phyloP scores from a whole-genome alignment of 2,797 vertebrate species.

The Chanos chanos region DNA sequence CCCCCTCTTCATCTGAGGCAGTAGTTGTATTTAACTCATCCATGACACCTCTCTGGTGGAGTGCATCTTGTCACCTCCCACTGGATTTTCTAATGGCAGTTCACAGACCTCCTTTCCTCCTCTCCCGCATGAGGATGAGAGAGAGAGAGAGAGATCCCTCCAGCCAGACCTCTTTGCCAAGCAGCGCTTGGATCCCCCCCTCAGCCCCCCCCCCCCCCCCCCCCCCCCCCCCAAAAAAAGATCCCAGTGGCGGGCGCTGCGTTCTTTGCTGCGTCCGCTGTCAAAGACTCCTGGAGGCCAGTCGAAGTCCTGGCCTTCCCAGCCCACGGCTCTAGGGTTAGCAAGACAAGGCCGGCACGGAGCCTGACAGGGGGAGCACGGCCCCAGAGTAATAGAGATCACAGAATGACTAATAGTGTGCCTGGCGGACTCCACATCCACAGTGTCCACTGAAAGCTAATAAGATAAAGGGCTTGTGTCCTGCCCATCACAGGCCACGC shows the following conservation, averaged over 20 bases:
- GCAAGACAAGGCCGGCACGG: constrained; percentile 1
- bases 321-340: constrained; percentile 7
- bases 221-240: too few species aligned
- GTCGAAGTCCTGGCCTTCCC: too few species aligned
- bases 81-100: neutral
- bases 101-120: too few species aligned
- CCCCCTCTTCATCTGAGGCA: too few species aligned
- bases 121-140: too few species aligned
- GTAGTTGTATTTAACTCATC: constrained; percentile 21
- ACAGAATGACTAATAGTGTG: constrained; percentile 39
- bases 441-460: constrained; percentile 30
- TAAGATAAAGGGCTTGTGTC: constrained; percentile 32
- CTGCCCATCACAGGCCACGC: constrained; percentile 37
- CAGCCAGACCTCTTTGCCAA: too few species aligned
- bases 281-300: too few species aligned
- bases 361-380: constrained; percentile 20
- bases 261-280: too few species aligned
- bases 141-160: too few species aligned
- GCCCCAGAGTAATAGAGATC: constrained; percentile 39
- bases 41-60: constrained; percentile 1
- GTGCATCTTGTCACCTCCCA: neutral
- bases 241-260: too few species aligned
- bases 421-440: constrained; percentile 12
- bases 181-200: neutral
- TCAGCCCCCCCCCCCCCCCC: too few species aligned